Evolutionary conservation across 2,888 invertebrate genomes (phyloP).

Genomic region (Chesias legatella): DNA sequence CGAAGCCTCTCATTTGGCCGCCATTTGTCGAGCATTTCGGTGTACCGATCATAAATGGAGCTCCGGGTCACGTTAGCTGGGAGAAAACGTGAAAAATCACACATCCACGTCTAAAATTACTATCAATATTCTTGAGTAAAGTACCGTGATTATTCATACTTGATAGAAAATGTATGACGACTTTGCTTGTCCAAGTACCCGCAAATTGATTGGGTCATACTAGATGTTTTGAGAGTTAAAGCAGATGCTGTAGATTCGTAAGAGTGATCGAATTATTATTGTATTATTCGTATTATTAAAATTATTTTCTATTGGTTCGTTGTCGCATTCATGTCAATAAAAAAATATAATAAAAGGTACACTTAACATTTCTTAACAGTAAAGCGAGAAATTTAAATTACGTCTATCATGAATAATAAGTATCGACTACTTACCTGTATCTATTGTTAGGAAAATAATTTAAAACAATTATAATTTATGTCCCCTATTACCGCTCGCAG

Average conservation of each 20-base stretch:
- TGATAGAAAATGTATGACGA: slow-evolving; percentile 1
- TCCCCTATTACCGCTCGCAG: slow-evolving; percentile 14
- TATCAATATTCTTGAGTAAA: slow-evolving; percentile 38
- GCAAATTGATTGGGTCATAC: too few species aligned
- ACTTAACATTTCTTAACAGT: too few species aligned
- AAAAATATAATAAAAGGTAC: too few species aligned
- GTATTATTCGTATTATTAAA: too few species aligned
- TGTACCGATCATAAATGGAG: slow-evolving; percentile 78
- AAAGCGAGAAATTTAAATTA: too few species aligned
- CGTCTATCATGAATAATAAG: too few species aligned
- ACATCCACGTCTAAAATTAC: slow-evolving; percentile 72
- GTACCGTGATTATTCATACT: slow-evolving; percentile 22
- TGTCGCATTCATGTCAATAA: too few species aligned
- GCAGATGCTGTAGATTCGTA: too few species aligned
- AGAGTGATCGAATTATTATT: too few species aligned
- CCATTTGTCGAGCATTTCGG: slow-evolving; percentile 80
- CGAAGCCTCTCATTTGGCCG: slow-evolving; percentile 79
- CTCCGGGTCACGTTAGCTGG: slow-evolving; percentile 75
- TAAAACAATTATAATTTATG: slow-evolving; percentile 20
- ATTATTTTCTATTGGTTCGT: too few species aligned
- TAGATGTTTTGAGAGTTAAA: too few species aligned
- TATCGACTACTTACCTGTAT: slow-evolving; percentile 4
- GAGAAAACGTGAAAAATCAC: slow-evolving; percentile 78
- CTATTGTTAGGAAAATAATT: slow-evolving; percentile 19
- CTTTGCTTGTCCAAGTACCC: too few species aligned